Conservation (phyloP, 1,140 invertebrate species). For the Mycetomoellerius zeteki region DNA sequence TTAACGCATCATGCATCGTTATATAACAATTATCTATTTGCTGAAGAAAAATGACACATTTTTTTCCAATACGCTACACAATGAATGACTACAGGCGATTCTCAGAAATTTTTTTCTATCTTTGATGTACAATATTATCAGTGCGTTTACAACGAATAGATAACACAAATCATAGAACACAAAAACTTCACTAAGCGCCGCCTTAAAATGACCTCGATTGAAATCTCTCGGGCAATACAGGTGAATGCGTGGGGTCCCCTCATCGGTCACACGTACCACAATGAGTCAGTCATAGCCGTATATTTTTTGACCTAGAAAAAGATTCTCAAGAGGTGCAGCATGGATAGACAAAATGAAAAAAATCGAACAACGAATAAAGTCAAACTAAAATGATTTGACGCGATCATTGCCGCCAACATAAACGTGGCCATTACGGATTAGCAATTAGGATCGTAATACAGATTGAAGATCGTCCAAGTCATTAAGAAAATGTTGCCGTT, state of each 20-base stretch:
- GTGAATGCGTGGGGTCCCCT: not conserved
- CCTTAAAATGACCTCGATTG: constrained; percentile 38
- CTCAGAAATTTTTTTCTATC: not conserved
- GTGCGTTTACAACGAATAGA: not conserved
- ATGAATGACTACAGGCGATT: not conserved
- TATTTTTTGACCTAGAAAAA: constrained; percentile 78
- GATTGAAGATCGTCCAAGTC: constrained; percentile 65
- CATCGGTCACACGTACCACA: constrained; percentile 28
- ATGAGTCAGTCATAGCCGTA: constrained; percentile 71
- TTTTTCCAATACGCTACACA: not conserved
- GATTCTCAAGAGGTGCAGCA: constrained; percentile 33
- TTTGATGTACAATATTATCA: not conserved
- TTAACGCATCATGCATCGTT: not conserved
- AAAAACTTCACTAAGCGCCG: not conserved
- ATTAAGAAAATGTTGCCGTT: constrained; percentile 18
- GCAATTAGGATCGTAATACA: constrained; percentile 76
- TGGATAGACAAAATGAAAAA: constrained; percentile 27
- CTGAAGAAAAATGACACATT: constrained; percentile 10
- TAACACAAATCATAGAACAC: not conserved
- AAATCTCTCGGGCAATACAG: constrained; percentile 33
- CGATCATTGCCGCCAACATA: constrained; percentile 46
- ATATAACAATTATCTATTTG: constrained; percentile 3
- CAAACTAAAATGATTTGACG: constrained; percentile 41
- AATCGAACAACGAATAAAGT: constrained; percentile 45
- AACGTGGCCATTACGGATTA: constrained; percentile 72